phyloP scores from a whole-genome alignment of 1,140 invertebrate species.

The Lordiphosa stackelbergi region DNA sequence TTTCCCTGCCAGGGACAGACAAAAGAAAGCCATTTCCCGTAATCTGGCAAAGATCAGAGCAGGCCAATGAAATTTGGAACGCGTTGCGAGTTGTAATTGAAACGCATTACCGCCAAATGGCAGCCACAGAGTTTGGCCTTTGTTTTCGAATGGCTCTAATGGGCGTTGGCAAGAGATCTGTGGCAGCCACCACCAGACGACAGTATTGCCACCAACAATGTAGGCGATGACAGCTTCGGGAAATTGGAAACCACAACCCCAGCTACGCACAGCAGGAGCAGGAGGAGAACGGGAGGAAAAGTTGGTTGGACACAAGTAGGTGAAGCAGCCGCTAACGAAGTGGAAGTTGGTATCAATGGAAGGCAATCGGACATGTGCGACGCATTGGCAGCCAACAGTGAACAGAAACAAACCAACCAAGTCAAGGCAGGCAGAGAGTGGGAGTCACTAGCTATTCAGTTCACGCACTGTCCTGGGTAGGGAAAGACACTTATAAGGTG shows the following conservation, averaged over 20 bases:
- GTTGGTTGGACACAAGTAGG: slow-evolving; percentile 57
- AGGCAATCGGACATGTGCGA: slow-evolving; percentile 67
- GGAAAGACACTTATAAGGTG: slow-evolving; percentile 42
- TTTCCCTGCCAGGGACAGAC: slow-evolving; percentile 41
- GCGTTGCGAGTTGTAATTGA: slow-evolving; percentile 57
- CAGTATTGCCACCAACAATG: slow-evolving; percentile 24
- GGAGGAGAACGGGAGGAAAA: neutral
- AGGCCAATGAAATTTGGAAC: slow-evolving; percentile 59
- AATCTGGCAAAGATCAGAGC: slow-evolving; percentile 46
- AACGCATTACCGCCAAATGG: slow-evolving; percentile 64
- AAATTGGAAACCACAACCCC: slow-evolving; percentile 47
- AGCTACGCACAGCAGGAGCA: slow-evolving; percentile 16
- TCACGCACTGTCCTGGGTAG: slow-evolving; percentile 37
- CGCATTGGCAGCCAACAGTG: slow-evolving; percentile 61
- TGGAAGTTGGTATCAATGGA: slow-evolving; percentile 48
- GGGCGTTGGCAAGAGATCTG: slow-evolving; percentile 56
- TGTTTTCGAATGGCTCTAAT: slow-evolving; percentile 42
- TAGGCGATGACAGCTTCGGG: slow-evolving; percentile 63
- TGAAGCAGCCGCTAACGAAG: slow-evolving; percentile 55
- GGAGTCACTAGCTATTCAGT: slow-evolving; percentile 29
- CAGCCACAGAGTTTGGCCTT: slow-evolving; percentile 28
- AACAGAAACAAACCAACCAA: slow-evolving; percentile 27
- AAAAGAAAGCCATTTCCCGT: slow-evolving; percentile 20
- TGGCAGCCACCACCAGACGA: slow-evolving; percentile 30
- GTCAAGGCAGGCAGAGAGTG: slow-evolving; percentile 28